Base-by-base conservation (phyloP, 53 echinoderm and acorn worm species). In the Holothuria leucospilota region DNA sequence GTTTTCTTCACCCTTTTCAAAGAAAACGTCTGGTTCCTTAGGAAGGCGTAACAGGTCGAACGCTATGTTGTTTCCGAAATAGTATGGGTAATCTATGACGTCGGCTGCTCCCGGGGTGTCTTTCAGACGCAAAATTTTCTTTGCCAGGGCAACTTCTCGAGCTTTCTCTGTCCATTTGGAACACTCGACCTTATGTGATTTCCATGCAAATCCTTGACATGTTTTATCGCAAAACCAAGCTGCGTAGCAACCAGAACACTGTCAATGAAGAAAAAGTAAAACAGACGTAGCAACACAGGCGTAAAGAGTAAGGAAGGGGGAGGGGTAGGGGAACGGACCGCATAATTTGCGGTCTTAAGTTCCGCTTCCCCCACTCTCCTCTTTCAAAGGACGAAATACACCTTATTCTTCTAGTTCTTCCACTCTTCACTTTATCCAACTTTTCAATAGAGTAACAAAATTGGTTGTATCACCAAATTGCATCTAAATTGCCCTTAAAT, bases 1-100 rank as follows among this genome's bases (percentile, higher is more conserved):
- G 2, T 75, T 28, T 8, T 14, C 20, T 8, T 49, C 51, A 49
- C 23, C 52, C 15, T 30, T 20, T 8, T n/a, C 34, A 21, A 52
- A 49, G 14, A 18, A 23, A 49, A 49, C 16, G 75, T 27, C 27
- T 51, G 49, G 26, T 13, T 75, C 52, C 15, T 25, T 75, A 18
- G 24, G 25, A 26, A 75, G 52, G 23, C 52, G 49, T 26, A 75
- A 49, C 0, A 75, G 75, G 26, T 75, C 75, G 20, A 51, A 51
- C 23, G 75, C 75, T 51, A 75, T 51, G 21, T 49, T 51, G 52
- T 75, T 75, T 26, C 75, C 52, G 52, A 75, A 75, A 49, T 75
- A 75, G 39, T 25, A 75, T 6, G 75, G 75, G 20, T 20, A 75
- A 27, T 75, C 75, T 21, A 25, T 49, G 11, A 21, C 26, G 25